Percentiles rank a stretch among this genome's conserved stretches.
Conservation (phyloP, 2,888 invertebrate species). For the Branchipolynoe longqiensis region DNA sequence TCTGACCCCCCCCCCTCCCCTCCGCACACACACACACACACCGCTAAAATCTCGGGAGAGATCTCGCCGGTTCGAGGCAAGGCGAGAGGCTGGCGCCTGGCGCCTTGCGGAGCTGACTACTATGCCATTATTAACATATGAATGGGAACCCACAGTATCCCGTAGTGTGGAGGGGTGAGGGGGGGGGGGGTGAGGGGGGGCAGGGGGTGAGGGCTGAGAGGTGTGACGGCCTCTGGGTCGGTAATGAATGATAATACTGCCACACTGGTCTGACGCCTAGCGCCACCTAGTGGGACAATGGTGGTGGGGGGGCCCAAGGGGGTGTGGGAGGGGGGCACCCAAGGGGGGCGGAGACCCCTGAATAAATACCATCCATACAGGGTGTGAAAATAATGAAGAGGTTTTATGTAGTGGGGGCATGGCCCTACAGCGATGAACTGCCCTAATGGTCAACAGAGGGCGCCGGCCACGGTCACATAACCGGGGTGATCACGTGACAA, state of each 20-base stretch:
- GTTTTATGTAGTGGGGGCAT: constrained; percentile 46
- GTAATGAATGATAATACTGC: constrained; percentile 54
- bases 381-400: constrained; percentile 55
- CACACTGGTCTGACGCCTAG: constrained; percentile 17
- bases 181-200: background rate
- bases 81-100: constrained; percentile 11
- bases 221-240: constrained; percentile 38
- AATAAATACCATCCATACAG: constrained; percentile 48
- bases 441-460: constrained; percentile 5
- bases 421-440: background rate
- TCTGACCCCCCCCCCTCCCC: constrained; percentile 20
- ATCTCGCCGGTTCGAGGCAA: constrained; percentile 18
- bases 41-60: constrained; percentile 31
- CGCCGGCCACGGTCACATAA: constrained; percentile 23
- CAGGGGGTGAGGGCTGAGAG: constrained; percentile 35
- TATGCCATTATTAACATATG: constrained; percentile 39
- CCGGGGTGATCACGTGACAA: constrained; percentile 18
- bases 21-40: too few relatives aligned
- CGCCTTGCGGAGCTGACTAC: constrained; percentile 20
- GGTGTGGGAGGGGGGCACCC: too few relatives aligned
- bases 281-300: constrained; percentile 15
- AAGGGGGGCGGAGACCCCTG: constrained; percentile 40
- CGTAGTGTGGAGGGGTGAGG: too few relatives aligned
- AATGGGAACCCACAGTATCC: too few relatives aligned
- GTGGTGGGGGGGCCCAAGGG: too few relatives aligned